These are phyloP conservation scores for Exephanes ischioxanthus DNA, from an alignment of 2,888 invertebrate species.

Conservation along the genomic window DNA sequence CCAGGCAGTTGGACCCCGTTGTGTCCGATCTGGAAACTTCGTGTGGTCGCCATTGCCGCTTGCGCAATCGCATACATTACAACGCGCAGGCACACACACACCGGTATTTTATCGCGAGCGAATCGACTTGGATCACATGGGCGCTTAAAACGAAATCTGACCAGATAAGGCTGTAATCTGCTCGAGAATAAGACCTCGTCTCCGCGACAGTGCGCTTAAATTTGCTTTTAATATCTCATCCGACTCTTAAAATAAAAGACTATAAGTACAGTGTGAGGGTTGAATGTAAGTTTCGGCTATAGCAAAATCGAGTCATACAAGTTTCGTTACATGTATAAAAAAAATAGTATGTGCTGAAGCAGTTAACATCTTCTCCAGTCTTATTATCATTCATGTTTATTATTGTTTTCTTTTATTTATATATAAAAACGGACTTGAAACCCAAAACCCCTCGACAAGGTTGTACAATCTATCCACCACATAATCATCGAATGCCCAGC, in stretches of 20 bases:
- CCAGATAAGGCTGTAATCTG: conserved; percentile 45
- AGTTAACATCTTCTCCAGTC: background rate
- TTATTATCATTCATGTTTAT: background rate
- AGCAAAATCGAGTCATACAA: too few relatives aligned
- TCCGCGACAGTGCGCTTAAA: background rate
- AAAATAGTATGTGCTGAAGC: background rate
- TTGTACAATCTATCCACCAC: background rate
- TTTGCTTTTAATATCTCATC: background rate
- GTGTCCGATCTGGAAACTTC: conserved; percentile 61
- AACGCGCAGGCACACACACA: background rate
- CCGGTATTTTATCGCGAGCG: conserved; percentile 38
- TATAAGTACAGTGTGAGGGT: background rate
- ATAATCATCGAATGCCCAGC: background rate
- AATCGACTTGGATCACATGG: conserved; percentile 50
- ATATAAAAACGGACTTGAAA: too few relatives aligned
- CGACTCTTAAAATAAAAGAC: background rate
- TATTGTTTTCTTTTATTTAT: background rate
- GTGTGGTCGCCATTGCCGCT: conserved; percentile 43
- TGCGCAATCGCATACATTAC: conserved; percentile 59
- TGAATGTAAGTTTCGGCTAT: background rate
- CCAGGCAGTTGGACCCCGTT: conserved; percentile 62
- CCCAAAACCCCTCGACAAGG: too few relatives aligned
- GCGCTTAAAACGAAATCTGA: conserved; percentile 31
- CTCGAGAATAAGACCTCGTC: conserved; percentile 13
- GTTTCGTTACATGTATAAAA: background rate